These are phyloP conservation scores for Sparidentex hasta DNA, from an alignment of 2,797 vertebrate species.

Conservation along the genomic window DNA sequence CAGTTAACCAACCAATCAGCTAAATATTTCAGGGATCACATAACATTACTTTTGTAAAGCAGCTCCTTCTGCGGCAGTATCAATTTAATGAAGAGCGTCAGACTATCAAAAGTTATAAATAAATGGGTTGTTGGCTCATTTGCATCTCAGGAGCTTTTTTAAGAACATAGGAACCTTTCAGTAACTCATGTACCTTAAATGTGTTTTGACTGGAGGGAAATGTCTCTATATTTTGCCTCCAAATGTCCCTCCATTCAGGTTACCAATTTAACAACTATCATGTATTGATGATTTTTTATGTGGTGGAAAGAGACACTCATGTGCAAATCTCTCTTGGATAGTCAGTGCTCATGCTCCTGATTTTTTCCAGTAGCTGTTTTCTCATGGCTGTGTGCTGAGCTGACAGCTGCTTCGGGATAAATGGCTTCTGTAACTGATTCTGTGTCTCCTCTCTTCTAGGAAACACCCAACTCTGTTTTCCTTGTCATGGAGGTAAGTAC, in stretches of 20 bases:
- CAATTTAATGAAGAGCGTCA: not conserved
- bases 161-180: not conserved
- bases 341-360: not conserved
- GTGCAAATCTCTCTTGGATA: too few species aligned
- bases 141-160: not conserved
- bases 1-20: too few species aligned
- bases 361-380: conserved; percentile 8
- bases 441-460: conserved; percentile 87
- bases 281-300: not conserved
- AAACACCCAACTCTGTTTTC: conserved; percentile 95
- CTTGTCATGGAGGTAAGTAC: conserved; percentile 96
- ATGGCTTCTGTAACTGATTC: conserved; percentile 48
- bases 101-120: not conserved
- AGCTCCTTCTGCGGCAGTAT: not conserved
- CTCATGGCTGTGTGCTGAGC: conserved; percentile 2
- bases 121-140: too few species aligned
- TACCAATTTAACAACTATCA: too few species aligned
- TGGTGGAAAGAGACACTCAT: not conserved
- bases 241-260: too few species aligned
- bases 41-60: not conserved
- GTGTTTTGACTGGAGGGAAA: not conserved
- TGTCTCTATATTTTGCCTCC: not conserved
- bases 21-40: not conserved
- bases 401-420: conserved; percentile 32
- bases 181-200: not conserved